These are phyloP conservation scores for Malurus melanocephalus DNA, from an alignment of 2,113 vertebrate species.

Conservation along the genomic window DNA sequence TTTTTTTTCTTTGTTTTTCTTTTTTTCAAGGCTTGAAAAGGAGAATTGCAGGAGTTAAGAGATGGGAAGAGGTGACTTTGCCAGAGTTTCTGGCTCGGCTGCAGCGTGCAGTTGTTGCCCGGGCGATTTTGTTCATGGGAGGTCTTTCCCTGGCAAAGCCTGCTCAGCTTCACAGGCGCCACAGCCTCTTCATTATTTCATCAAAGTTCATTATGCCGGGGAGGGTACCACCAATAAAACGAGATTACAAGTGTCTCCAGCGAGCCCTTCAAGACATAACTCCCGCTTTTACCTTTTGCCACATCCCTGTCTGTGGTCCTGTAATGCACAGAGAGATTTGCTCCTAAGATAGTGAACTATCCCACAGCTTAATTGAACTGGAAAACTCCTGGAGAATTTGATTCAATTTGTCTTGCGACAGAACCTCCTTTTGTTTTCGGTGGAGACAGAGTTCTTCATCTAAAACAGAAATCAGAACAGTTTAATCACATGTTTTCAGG, in stretches of 20 bases:
- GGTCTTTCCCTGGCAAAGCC: conserved; percentile 68
- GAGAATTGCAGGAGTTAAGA: conserved; percentile 20
- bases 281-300: conserved; percentile 63
- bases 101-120: conserved; percentile 40
- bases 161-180: conserved; percentile 73
- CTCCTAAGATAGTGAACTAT: conserved; percentile 53
- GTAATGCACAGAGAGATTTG: conserved; percentile 56
- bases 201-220: conserved; percentile 76
- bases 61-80: conserved; percentile 30
- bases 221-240: conserved; percentile 73
- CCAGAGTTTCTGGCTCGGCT: conserved; percentile 55
- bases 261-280: conserved; percentile 70
- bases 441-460: conserved; percentile 48
- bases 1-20: background rate
- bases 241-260: conserved; percentile 75
- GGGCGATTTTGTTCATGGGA: conserved; percentile 68
- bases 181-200: conserved; percentile 76
- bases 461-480: conserved; percentile 46
- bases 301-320: conserved; percentile 67
- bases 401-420: conserved; percentile 59
- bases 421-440: conserved; percentile 37
- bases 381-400: conserved; percentile 43
- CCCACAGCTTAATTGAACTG: conserved; percentile 55
- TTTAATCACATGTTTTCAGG: conserved; percentile 51
- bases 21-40: background rate